Evolutionary conservation across 2,888 invertebrate species (phyloP).

Genomic region (Pristionchus mayeri): DNA sequence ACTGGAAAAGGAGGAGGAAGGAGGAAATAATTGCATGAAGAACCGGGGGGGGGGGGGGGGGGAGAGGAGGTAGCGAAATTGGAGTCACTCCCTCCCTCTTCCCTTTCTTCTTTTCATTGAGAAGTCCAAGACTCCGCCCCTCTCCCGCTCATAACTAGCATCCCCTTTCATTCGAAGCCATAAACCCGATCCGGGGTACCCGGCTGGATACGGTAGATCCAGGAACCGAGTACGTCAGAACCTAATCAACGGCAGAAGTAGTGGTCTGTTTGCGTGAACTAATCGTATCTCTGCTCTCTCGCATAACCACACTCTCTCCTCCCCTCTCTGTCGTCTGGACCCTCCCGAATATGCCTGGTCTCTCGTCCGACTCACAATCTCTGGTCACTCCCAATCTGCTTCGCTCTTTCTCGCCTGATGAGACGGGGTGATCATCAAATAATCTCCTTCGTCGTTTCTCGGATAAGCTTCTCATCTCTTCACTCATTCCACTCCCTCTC

Average conservation of each 20-base stretch:
- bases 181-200: conserved; percentile 3
- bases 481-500: not conserved
- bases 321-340: conserved; percentile 49
- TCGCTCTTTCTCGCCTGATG: not conserved
- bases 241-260: conserved; percentile 10
- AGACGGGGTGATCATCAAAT: conserved; percentile 46
- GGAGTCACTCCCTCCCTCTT: conserved; percentile 7
- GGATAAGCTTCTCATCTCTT: conserved; percentile 35
- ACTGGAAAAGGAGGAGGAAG: not conserved
- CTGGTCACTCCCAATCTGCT: not conserved
- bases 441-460: conserved; percentile 41
- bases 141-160: conserved; percentile 18
- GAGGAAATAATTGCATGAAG: conserved; percentile 45
- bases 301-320: conserved; percentile 21
- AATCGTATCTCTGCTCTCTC: conserved; percentile 40
- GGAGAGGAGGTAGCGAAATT: conserved; percentile 22
- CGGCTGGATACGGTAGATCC: conserved; percentile 19
- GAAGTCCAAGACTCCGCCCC: conserved; percentile 35
- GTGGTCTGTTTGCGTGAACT: conserved; percentile 43
- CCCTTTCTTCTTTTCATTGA: conserved; percentile 34
- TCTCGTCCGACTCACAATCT: conserved; percentile 16
- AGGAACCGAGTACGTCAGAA: not conserved
- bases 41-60: too few relatives aligned
- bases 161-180: not conserved
- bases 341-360: conserved; percentile 42